Evolutionary conservation across 2,888 invertebrate genomes (phyloP).

Genomic region (Leucania comma): DNA sequence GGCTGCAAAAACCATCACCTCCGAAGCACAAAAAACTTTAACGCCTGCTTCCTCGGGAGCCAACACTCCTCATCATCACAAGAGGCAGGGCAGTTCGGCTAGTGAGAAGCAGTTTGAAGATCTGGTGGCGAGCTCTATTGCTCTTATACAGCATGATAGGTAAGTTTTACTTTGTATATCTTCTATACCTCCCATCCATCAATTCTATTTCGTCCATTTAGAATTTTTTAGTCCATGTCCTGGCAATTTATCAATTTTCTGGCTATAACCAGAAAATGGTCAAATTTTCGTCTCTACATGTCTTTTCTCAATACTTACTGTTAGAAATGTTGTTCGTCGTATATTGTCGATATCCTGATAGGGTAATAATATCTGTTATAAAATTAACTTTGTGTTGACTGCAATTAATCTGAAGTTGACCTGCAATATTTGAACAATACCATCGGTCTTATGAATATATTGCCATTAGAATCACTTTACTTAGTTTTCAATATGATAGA

Average conservation of each 20-base stretch:
- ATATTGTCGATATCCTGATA: background rate
- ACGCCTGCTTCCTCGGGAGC: constrained; percentile 82
- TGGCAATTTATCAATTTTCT: too few relatives aligned
- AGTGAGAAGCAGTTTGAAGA: constrained; percentile 90
- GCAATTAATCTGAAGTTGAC: background rate
- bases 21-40: constrained; percentile 80
- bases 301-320: background rate
- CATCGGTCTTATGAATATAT: constrained; percentile 4
- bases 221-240: background rate
- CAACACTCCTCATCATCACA: constrained; percentile 86
- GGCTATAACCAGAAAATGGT: background rate
- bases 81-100: constrained; percentile 87
- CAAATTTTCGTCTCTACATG: too few relatives aligned
- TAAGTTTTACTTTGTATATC: constrained; percentile 64
- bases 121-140: constrained; percentile 93
- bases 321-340: background rate
- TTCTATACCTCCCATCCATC: too few relatives aligned
- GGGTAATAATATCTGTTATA: background rate
- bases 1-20: constrained; percentile 73
- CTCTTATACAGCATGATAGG: constrained; percentile 93
- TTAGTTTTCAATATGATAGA: background rate
- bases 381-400: background rate
- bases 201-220: fast-evolving
- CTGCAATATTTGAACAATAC: constrained; percentile 1
- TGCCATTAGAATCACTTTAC: background rate